These are phyloP conservation scores for Cerceris ruficornis DNA, from an alignment of 2,888 invertebrate genomes.

Conservation along the genomic window DNA sequence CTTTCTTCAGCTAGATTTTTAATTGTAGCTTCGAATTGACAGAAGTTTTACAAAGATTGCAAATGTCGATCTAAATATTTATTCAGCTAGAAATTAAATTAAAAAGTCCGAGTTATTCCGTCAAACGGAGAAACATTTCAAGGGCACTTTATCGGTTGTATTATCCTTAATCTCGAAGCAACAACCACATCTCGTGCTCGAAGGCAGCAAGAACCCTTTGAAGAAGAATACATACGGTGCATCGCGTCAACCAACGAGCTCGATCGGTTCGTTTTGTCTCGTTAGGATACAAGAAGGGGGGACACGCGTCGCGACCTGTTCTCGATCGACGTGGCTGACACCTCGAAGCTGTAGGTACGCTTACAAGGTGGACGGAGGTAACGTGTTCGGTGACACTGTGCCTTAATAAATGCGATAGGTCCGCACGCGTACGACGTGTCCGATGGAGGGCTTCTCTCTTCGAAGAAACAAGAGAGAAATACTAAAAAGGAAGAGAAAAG, in stretches of 20 bases:
- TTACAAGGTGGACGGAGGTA: slow-evolving; percentile 66
- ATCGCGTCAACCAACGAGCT: slow-evolving; percentile 50
- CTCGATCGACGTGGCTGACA: slow-evolving; percentile 66
- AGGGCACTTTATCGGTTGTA: too few species aligned
- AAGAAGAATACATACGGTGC: slow-evolving; percentile 36
- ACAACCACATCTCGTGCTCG: neutral
- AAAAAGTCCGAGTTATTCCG: too few species aligned
- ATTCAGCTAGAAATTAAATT: too few species aligned
- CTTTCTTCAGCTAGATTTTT: too few species aligned
- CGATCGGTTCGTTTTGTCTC: slow-evolving; percentile 67
- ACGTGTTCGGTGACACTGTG: slow-evolving; percentile 66
- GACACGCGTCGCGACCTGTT: slow-evolving; percentile 68
- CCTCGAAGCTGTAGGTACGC: slow-evolving; percentile 62
- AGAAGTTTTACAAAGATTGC: too few species aligned
- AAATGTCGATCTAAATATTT: too few species aligned
- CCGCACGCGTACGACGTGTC: slow-evolving; percentile 61
- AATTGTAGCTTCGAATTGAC: too few species aligned
- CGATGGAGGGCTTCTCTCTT: slow-evolving; percentile 31
- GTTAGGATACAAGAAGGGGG: slow-evolving; percentile 66
- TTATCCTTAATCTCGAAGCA: too few species aligned
- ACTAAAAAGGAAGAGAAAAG: slow-evolving; percentile 1
- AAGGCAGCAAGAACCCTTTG: slow-evolving; percentile 34
- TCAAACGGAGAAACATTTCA: too few species aligned
- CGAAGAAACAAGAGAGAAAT: neutral
- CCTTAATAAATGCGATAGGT: slow-evolving; percentile 70